Evolutionary conservation across 2,888 invertebrate genomes (phyloP).

Genomic region (Heliconius erato): DNA sequence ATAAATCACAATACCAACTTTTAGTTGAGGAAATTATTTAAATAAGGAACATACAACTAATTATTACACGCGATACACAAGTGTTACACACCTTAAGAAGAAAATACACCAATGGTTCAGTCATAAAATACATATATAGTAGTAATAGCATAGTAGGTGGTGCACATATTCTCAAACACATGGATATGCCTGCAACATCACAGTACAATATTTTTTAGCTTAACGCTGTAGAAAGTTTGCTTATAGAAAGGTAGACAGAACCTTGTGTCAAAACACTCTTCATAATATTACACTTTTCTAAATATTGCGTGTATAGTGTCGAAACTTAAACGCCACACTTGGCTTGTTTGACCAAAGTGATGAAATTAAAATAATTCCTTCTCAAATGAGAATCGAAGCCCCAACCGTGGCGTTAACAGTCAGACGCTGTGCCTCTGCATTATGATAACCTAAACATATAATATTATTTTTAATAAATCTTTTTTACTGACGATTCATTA

Average conservation of each 20-base stretch:
- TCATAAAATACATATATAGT: conserved; percentile 7
- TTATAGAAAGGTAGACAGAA: background rate
- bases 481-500: too few species aligned
- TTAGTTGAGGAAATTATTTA: conserved; percentile 75
- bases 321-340: background rate
- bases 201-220: background rate
- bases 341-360: background rate
- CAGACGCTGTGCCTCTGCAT: too few species aligned
- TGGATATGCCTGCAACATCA: background rate
- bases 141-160: background rate
- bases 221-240: background rate
- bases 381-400: too few species aligned
- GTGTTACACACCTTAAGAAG: conserved; percentile 60
- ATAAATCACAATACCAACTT: conserved; percentile 85
- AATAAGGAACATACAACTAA: conserved; percentile 63
- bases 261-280: background rate
- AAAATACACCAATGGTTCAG: conserved; percentile 39
- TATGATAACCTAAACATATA: too few species aligned
- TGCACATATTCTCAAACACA: background rate
- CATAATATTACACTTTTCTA: background rate
- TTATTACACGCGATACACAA: conserved; percentile 54
- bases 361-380: background rate
- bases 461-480: too few species aligned
- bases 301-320: background rate
- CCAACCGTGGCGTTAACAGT: too few species aligned